Base-by-base conservation (phyloP, 1,140 invertebrate species). In the Thaumatotibia leucotreta region DNA sequence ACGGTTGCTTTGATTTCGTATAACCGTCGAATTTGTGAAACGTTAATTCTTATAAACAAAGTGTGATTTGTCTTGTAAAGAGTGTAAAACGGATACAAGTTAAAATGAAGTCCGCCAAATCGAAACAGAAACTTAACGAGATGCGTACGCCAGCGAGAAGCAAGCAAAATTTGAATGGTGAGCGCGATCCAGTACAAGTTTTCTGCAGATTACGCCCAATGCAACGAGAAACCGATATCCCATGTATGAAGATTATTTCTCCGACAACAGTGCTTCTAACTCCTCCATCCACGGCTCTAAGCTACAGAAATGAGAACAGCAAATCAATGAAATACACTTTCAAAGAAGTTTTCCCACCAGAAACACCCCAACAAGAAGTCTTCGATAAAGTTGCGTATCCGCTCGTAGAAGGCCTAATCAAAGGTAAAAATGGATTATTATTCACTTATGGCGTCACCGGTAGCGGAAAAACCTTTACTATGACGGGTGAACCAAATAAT, bases 401-500 rank as follows among this genome's bases (percentile, higher is more conserved):
- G 0, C 89, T 99, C 1, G 95, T 99, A 0, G 94, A 97, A 77
- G 95, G 95, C 77, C 84, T 97, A 4, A 91, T 97, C 24, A 92
- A 93, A 65, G 96, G 96, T 45, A 96, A 96, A 86, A 99, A 99
- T 93, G 96, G 96, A 35, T 91, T 98, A 20, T 87, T 99, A 4
- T 99, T 99, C 83, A 97, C 98, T 0, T 99, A 99, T 86, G 98
- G 98, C 22, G 97, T 99, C 1, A 99, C 98, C 3, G 97, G 97
- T 0, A 99, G 98, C 70, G 98, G 98, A 0, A 97, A 99, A 92
- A 99, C 98, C 0, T 98, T 95, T 79, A 99, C 98, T 1, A 98
- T 99, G 96, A 97, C 95, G 8, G 97, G 95, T 0, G 94, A 95
- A 64, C 86, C 94, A 0, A 91, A 95, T 8, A 95, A 98, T 80